Conservation (phyloP, 2,888 invertebrate genomes). For the Ornithoptera alexandrae region DNA sequence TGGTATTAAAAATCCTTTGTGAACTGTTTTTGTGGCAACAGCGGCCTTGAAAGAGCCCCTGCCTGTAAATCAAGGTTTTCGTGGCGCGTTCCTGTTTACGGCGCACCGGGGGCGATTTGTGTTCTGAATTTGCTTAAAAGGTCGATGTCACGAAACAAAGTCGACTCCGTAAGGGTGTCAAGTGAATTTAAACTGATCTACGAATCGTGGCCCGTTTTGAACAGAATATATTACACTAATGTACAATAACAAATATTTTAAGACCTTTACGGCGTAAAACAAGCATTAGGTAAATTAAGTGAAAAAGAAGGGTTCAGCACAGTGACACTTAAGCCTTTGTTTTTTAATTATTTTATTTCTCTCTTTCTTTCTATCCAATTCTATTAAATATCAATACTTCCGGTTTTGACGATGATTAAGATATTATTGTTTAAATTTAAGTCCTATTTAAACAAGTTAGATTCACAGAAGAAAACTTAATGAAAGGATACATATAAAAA, state of each 20-base stretch:
- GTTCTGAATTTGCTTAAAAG: constrained; percentile 55
- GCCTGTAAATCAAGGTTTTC: constrained; percentile 56
- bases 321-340: not conserved
- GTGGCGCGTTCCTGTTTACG: constrained; percentile 51
- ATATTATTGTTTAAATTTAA: no score
- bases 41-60: constrained; percentile 45
- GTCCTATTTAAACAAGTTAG: not conserved
- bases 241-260: not conserved
- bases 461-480: not conserved
- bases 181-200: constrained; percentile 10
- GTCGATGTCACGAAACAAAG: constrained; percentile 48
- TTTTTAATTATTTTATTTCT: not conserved
- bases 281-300: not conserved
- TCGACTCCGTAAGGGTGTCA: constrained; percentile 22
- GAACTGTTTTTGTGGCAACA: constrained; percentile 23
- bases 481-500: not conserved
- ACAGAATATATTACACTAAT: not conserved
- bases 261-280: not conserved
- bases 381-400: no score
- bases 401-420: no score
- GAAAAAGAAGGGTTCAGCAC: not conserved
- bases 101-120: constrained; percentile 41
- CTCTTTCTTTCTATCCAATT: no score
- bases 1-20: no score
- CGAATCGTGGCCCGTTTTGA: not conserved